Evolutionary conservation across 2,797 vertebrate species (phyloP), one percentile per base, ranked within the genome.

Genomic region (Sebastes cheni): DNA sequence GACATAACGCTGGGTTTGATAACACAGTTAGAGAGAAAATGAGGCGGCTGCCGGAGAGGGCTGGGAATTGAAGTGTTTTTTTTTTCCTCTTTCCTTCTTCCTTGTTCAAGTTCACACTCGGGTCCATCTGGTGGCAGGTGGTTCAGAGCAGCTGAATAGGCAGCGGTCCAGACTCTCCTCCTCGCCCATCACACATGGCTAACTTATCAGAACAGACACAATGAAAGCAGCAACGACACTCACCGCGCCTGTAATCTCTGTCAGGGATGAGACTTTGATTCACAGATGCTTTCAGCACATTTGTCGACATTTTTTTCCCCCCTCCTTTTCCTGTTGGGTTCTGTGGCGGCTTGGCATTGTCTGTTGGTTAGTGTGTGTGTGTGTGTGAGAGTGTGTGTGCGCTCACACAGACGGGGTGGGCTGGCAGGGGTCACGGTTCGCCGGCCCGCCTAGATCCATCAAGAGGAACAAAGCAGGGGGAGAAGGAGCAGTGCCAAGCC

Each of bases 401-500:
- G 74, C 83, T 93, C 88, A 83, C 88, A 87, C 95, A 94, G 95
- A 95, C 94, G 89, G 84, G 89, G 92, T 94, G 92, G 95, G 93
- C 92, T 88, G 92, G 88, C 92, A 91, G 88, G 90, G 93, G 93
- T 96, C 95, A 94, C 71, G 94, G 94, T 86, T 88, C 92, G 93
- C 86, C 76, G 88, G 94, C 90, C 93, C 84, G 84, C 92, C 92
- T 84, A 90, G 93, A 93, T 95, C 94, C 90, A 94, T 91, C 87
- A 94, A 91, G 90, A 94, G 93, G 93, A 95, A 96, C 92, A 94
- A 96, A 96, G 91, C 89, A 75, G 79, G 74, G 85, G 67, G 89
- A 77, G 88, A 77, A 90, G 91, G 71, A 91, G 84, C 80, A 6
- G 84, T 93, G 91, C 94, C 93, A 91, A 93, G 91, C 81, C 83